Evolutionary conservation across 2,797 vertebrate genomes (phyloP), one percentile per base, ranked within the genome.

Genomic region (Pitangus sulphuratus): DNA sequence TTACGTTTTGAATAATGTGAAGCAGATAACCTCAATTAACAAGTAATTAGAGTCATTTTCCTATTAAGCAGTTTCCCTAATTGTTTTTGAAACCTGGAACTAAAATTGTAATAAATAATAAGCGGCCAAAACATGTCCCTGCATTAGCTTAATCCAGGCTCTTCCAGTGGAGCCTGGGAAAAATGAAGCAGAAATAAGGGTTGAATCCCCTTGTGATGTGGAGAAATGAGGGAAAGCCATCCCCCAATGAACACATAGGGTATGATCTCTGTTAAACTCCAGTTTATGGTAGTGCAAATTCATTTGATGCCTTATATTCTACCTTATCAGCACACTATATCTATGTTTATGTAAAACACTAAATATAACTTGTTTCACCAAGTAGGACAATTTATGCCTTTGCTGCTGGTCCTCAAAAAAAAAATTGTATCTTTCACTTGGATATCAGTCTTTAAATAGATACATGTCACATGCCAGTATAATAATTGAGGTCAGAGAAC

Each of bases 61-160:
- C 94, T 94, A 96, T 83, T 95, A 92, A 97, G 88, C 87, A 96
- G 94, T 96, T 97, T 96, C 61, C 88, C 91, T 97, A 96, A 95
- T 97, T 98, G 95, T 97, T 97, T 98, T 96, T 95, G 84, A 97
- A 98, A 97, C 94, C 91, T 97, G 87, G 80, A 97, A 96, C 91
- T 97, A 83, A 97, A 97, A 97, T 93, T 94, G 84, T 92, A 91
- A 98, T 93, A 90, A 94, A 97, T 96, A 96, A 97, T 95, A 72
- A 96, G 85, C 2, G 24, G 85, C 86, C 90, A 96, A 93, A 97
- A 96, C 90, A 91, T 74, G 88, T 87, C 80, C 60, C 45, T 87
- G 56, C 50, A 71, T 75, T 87, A 91, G 70, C 75, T 94, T 91
- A 86, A 94, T 84, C 64, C 68, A 69, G 39, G n/a, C 53, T 78